Percentiles rank a stretch among this genome's conserved stretches.
Evolutionary conservation across 2,113 vertebrate genomes (phyloP).

Genomic region (Agelaius phoeniceus): DNA sequence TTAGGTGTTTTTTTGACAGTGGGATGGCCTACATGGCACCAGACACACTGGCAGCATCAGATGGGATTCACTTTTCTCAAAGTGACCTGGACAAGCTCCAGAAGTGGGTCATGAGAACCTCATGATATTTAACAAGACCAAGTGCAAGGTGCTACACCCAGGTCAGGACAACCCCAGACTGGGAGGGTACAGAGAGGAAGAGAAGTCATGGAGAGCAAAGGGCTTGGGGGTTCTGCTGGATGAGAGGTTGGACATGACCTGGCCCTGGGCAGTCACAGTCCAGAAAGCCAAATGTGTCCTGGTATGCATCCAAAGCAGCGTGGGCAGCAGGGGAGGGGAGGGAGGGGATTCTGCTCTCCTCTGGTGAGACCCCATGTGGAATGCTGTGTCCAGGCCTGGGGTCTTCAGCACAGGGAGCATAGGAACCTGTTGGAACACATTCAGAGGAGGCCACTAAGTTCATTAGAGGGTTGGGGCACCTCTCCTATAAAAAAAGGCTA

Average conservation of each 20-base stretch:
- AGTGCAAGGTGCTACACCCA: not conserved
- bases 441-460: not conserved
- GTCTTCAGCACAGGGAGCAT: not conserved
- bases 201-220: not conserved
- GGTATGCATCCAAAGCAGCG: not conserved
- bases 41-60: not conserved
- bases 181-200: not conserved
- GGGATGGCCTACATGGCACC: not conserved
- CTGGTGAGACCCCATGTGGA: not conserved
- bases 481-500: not conserved
- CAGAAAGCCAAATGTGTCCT: not conserved
- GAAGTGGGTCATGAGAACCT: not conserved
- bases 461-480: not conserved
- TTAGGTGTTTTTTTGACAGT: not conserved
- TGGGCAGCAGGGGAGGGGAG: not conserved
- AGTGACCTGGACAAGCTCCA: not conserved
- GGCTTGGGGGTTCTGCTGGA: not conserved
- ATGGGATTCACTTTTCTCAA: not conserved
- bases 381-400: not conserved
- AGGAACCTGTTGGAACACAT: not conserved
- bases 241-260: not conserved
- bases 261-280: not conserved
- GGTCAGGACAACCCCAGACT: not conserved
- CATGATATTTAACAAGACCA: not conserved
- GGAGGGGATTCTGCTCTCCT: not conserved